phyloP scores from a whole-genome alignment of 2,113 vertebrate species.

The Oreochromis tanganicae region DNA sequence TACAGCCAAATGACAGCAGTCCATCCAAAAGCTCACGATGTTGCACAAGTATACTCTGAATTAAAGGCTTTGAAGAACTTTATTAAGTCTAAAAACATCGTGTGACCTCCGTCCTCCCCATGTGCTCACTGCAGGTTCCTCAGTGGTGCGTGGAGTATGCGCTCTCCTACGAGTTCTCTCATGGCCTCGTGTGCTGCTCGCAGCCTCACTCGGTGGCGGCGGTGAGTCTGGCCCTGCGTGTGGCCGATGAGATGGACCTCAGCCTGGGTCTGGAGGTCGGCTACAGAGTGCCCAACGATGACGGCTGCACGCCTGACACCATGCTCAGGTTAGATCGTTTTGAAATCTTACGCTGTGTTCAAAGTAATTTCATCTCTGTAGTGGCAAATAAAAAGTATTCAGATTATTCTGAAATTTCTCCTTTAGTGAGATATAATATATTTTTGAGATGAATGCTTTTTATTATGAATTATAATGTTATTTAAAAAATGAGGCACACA shows the following conservation, averaged over 20 bases:
- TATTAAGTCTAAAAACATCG: background rate
- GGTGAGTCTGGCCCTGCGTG: constrained; percentile 82
- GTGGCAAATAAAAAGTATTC: background rate
- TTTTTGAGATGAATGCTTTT: background rate
- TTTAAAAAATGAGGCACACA: background rate
- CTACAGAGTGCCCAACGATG: constrained; percentile 88
- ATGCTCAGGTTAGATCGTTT: constrained; percentile 81
- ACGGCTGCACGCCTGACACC: constrained; percentile 85
- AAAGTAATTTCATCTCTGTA: background rate
- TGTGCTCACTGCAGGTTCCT: constrained; percentile 77
- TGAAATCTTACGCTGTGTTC: background rate
- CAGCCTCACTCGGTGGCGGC: constrained; percentile 85
- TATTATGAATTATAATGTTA: background rate
- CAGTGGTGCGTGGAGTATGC: constrained; percentile 95
- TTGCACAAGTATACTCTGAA: background rate
- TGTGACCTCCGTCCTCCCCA: background rate
- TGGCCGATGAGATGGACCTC: constrained; percentile 97
- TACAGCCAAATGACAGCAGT: background rate
- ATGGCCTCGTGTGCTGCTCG: constrained; percentile 84
- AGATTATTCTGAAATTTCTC: background rate
- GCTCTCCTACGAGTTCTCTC: constrained; percentile 79
- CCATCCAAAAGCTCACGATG: background rate
- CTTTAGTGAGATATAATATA: background rate
- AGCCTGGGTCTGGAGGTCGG: constrained; percentile 92
- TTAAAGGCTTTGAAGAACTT: background rate